Evolutionary conservation across 2,888 invertebrate species (phyloP).

Genomic region (Hemicrepidius hirtus): DNA sequence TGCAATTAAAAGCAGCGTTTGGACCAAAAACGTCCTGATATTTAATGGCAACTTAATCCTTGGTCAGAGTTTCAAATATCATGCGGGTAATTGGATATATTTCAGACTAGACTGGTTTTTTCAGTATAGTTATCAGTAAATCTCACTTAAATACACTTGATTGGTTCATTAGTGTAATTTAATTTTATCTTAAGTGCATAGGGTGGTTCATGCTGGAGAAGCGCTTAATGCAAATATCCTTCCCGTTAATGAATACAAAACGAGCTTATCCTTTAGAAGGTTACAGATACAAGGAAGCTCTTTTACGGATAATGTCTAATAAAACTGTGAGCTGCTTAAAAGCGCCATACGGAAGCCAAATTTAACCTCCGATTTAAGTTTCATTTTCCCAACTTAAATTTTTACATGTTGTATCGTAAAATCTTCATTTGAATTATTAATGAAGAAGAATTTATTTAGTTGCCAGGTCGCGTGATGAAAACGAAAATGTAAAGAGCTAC

Average conservation of each 20-base stretch:
- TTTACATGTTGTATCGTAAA: no score
- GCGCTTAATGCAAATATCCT: conserved; percentile 29
- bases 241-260: conserved; percentile 22
- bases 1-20: conserved; percentile 8
- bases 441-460: background rate
- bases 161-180: conserved; percentile 40
- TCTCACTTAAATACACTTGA: conserved; percentile 34
- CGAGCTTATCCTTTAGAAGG: conserved; percentile 21
- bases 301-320: conserved; percentile 22
- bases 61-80: conserved; percentile 31
- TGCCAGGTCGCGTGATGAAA: conserved; percentile 11
- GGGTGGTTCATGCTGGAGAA: conserved; percentile 27
- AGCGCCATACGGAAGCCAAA: conserved; percentile 15
- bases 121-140: conserved; percentile 24
- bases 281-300: conserved; percentile 17
- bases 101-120: conserved; percentile 37
- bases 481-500: conserved; percentile 19
- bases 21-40: conserved; percentile 13
- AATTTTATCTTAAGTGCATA: conserved; percentile 37
- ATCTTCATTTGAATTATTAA: no score
- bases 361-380: background rate
- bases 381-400: background rate
- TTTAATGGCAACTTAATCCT: conserved; percentile 33
- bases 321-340: conserved; percentile 6
- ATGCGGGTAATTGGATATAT: conserved; percentile 38